Conservation (phyloP, 2,113 vertebrate species). For the Triplophysa dalaica region DNA sequence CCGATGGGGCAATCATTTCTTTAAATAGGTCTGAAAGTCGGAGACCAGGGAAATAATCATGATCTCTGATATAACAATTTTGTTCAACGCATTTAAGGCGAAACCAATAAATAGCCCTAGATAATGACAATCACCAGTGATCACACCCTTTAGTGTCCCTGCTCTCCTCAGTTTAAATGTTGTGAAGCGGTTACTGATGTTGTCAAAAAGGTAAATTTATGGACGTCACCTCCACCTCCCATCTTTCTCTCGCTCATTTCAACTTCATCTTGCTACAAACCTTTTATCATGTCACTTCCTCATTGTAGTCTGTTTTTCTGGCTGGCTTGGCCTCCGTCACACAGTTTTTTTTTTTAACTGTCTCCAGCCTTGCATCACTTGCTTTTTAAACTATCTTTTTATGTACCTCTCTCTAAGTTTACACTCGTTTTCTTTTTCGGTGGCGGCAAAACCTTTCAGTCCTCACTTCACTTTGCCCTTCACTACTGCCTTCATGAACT, state of each 20-base stretch:
- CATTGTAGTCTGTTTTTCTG: constrained; percentile 6
- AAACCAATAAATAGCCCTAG: constrained; percentile 60
- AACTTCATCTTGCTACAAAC: background rate
- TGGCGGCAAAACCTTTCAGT: background rate
- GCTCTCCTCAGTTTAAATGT: background rate
- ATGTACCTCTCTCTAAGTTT: constrained; percentile 25
- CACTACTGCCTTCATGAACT: constrained; percentile 26
- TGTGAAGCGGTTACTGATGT: background rate
- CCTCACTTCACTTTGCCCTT: constrained; percentile 16
- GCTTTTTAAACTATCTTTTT: constrained; percentile 29
- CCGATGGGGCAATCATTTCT: constrained; percentile 44
- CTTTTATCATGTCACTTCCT: constrained; percentile 1
- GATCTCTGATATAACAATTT: constrained; percentile 51
- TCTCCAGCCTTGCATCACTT: constrained; percentile 15
- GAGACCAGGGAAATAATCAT: constrained; percentile 60
- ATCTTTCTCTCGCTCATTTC: background rate
- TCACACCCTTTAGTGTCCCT: constrained; percentile 1
- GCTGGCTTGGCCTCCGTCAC: constrained; percentile 3
- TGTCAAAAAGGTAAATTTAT: constrained; percentile 12
- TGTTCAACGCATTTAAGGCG: constrained; percentile 40
- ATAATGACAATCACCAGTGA: background rate
- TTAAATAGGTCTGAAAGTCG: constrained; percentile 49
- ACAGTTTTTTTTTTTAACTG: background rate
- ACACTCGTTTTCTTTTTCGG: background rate
- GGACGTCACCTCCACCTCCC: background rate